These are phyloP conservation scores for Eulemur rubriventer DNA, from an alignment of 2,797 vertebrate species.

Conservation along the genomic window DNA sequence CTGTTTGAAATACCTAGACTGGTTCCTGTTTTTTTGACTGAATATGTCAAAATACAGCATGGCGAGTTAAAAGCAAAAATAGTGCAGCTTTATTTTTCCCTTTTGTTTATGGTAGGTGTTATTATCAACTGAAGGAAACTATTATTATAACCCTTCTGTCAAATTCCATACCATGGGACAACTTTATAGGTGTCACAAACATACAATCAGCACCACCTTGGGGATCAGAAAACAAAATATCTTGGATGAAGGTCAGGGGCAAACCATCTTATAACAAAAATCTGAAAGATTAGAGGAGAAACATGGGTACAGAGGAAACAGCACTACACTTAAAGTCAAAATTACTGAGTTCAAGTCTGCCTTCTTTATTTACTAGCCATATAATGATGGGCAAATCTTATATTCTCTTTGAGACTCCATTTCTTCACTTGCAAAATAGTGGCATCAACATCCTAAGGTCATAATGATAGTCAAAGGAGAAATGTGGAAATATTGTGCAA, in stretches of 20 bases:
- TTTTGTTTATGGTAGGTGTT: constrained; percentile 11
- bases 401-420: neutral
- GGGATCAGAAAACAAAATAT: neutral
- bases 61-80: neutral
- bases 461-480: neutral
- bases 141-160: neutral
- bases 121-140: neutral
- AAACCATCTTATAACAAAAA: neutral
- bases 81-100: neutral
- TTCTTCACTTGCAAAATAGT: neutral
- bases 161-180: neutral
- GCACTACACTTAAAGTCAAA: neutral
- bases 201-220: neutral
- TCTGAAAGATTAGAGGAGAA: neutral
- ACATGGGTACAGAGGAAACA: neutral
- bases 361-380: neutral
- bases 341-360: neutral
- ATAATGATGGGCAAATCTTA: neutral
- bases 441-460: neutral
- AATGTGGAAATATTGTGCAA: neutral
- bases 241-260: neutral
- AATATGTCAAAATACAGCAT: neutral
- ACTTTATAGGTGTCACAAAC: neutral
- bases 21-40: neutral
- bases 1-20: neutral